Base-by-base conservation (phyloP, 2,797 vertebrate genomes). In the Darevskia mixta region DNA sequence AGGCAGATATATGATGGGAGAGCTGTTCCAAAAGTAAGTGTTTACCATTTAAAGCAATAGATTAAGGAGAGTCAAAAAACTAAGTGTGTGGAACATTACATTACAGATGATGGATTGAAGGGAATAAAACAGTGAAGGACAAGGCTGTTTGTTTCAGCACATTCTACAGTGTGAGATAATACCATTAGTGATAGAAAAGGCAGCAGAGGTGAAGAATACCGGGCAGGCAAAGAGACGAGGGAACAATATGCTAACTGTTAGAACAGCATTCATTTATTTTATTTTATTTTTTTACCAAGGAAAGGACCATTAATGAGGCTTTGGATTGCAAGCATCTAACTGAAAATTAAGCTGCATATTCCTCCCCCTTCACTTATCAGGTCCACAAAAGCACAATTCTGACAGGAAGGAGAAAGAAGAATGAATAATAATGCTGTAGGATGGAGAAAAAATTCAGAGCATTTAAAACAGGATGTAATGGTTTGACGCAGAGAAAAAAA, bases 401-500 rank as follows among this genome's bases (percentile, higher is more conserved):
- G 18, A 1, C 88, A 94, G 87, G 94, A 95, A 96, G 93, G 75
- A 94, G n/a, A 92, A n/a, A 94, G 66, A 79, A 78, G 35, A 92
- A 55, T 89, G 38, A 92, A 86, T 92, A 95, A 86, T 84, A 91
- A 87, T 86, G 71, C 27, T 92, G 32, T 67, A 1, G 71, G 80
- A 91, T 32, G 87, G 5, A 82, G 89, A 90, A 69, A 89, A 25
- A 79, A 87, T 75, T 90, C 73, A 32, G 90, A 95, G 89, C 20
- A 89, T 94, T 17, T 95, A 96, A 90, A 95, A 87, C 72, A 95
- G 88, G 94, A 61, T 92, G 5, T 90, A 77, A 66, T 87, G 92
- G 27, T 94, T 93, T 89, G 94, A 9, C 90, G 79, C 73, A 88
- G 88, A 93, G 92, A 95, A 94, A 92, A 85, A 82, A 64, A 64